Percentiles rank a stretch among this genome's conserved stretches.
Conservation (phyloP, 2,888 invertebrate genomes). For the Meghimatium bilineatum region DNA sequence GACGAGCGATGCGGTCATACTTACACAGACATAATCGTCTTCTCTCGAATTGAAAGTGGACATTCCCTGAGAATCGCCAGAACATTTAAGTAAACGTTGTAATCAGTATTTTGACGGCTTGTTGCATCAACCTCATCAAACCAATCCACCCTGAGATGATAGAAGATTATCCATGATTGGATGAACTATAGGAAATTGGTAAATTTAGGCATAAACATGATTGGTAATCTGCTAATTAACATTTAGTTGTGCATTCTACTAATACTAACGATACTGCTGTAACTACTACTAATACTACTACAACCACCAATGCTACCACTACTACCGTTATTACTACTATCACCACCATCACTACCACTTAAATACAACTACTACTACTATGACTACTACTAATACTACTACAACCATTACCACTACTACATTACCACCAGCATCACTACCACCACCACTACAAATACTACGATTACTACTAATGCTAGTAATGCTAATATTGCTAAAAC, state of each 20-base stretch:
- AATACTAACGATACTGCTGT: background rate
- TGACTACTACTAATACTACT: conserved; percentile 1
- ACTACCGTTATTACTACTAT: background rate
- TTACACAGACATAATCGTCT: conserved; percentile 57
- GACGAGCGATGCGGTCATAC: background rate
- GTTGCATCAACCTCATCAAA: conserved; percentile 19
- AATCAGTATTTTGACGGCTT: conserved; percentile 26
- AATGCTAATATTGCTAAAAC: background rate
- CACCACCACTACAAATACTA: background rate
- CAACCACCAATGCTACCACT: background rate
- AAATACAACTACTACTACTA: background rate
- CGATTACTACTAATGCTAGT: background rate
- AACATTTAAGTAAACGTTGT: conserved; percentile 52
- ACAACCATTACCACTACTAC: background rate
- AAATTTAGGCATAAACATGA: background rate
- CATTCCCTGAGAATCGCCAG: conserved; percentile 57
- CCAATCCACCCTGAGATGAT: conserved; percentile 34
- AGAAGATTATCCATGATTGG: background rate
- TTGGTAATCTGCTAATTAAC: background rate
- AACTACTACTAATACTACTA: background rate
- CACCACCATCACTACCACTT: background rate
- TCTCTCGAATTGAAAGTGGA: conserved; percentile 60
- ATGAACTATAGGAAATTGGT: background rate
- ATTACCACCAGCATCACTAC: background rate
- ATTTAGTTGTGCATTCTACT: background rate